phyloP scores from a whole-genome alignment of 2,888 invertebrate species.

The Sphecodes monilicornis region DNA sequence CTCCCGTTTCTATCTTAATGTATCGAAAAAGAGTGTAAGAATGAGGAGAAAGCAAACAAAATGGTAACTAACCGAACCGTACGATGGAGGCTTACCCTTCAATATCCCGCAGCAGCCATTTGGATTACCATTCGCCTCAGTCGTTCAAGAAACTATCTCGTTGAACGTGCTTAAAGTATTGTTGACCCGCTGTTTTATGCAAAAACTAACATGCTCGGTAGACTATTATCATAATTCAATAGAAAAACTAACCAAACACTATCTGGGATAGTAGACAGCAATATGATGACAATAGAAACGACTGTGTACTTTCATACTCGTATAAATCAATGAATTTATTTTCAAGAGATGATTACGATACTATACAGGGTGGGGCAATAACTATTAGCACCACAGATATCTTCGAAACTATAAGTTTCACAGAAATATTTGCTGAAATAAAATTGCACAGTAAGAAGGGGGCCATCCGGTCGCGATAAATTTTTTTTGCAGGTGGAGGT shows the following conservation, averaged over 20 bases:
- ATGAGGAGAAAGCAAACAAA: background rate
- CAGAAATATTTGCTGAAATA: too few species aligned
- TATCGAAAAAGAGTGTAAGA: background rate
- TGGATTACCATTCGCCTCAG: conserved; percentile 1
- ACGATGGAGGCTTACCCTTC: background rate
- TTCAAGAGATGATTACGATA: background rate
- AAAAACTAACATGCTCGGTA: background rate
- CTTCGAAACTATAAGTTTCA: too few species aligned
- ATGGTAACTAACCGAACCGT: background rate
- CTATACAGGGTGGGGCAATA: too few species aligned
- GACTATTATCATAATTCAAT: background rate
- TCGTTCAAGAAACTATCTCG: background rate
- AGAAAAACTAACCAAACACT: background rate
- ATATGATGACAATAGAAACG: background rate
- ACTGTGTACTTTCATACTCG: background rate
- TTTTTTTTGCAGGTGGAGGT: too few species aligned
- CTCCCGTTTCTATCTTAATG: background rate
- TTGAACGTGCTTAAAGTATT: conserved; percentile 4
- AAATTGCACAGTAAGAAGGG: too few species aligned
- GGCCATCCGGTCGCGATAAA: too few species aligned
- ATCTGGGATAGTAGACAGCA: background rate
- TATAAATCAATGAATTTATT: background rate
- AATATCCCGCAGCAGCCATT: conserved; percentile 7
- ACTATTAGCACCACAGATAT: too few species aligned
- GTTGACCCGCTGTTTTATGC: conserved; percentile 7